phyloP scores from a whole-genome alignment of 2,888 invertebrate genomes.

The Flexamia atlantica region DNA sequence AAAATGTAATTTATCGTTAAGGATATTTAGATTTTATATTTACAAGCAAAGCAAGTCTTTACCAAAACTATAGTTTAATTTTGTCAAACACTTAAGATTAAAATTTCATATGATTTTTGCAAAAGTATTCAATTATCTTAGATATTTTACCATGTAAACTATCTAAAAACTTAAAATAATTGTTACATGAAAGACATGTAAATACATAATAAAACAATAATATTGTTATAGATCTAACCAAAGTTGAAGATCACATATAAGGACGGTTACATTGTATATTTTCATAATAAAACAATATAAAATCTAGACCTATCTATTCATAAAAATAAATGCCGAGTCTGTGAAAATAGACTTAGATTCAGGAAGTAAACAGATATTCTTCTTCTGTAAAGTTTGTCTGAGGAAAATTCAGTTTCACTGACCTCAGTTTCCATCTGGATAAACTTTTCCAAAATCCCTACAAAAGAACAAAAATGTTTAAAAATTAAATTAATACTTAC shows the following conservation, averaged over 20 bases:
- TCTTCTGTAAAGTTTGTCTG: not conserved
- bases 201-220: not conserved
- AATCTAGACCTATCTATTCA: not conserved
- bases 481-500: no score
- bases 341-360: not conserved
- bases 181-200: not conserved
- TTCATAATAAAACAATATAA: not conserved
- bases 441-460: slow-evolving; percentile 52
- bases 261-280: slow-evolving; percentile 3
- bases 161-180: not conserved
- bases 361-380: not conserved
- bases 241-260: not conserved
- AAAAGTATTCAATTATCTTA: no score
- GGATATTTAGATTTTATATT: no score
- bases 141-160: not conserved
- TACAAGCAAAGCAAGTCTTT: no score
- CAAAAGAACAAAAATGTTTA: not conserved
- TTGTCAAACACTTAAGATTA: no score
- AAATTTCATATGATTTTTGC: no score
- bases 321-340: slow-evolving; percentile 3
- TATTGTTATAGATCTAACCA: not conserved
- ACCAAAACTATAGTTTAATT: no score
- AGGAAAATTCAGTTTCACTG: not conserved
- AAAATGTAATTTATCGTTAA: no score
- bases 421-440: slow-evolving; percentile 50